Conservation (phyloP, 1,140 invertebrate species). For the Drosophila bifasciata region DNA sequence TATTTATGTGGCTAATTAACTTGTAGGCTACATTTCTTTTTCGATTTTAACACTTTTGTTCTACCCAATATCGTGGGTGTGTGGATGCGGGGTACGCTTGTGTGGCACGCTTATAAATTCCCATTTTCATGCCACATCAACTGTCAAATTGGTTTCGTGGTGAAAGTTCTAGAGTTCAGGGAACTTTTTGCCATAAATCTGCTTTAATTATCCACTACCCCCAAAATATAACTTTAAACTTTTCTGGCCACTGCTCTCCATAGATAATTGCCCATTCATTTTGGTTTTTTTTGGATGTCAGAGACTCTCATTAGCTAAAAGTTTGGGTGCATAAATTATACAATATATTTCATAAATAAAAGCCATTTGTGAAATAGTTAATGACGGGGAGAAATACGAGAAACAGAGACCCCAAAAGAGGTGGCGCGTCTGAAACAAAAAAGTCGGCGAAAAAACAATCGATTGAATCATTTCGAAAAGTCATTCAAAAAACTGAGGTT, state of each 20-base stretch:
- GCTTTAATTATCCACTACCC: slow-evolving; percentile 42
- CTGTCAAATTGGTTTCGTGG: slow-evolving; percentile 59
- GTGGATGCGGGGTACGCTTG: slow-evolving; percentile 7
- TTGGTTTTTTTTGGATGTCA: neutral
- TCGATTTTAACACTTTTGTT: slow-evolving; percentile 77
- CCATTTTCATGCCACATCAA: slow-evolving; percentile 47
- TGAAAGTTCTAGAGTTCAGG: slow-evolving; percentile 63
- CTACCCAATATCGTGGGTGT: slow-evolving; percentile 20
- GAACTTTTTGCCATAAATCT: slow-evolving; percentile 49
- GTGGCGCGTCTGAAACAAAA: slow-evolving; percentile 1
- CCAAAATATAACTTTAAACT: slow-evolving; percentile 10
- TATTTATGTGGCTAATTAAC: slow-evolving; percentile 77
- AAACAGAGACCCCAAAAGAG: too few species aligned
- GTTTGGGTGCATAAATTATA: slow-evolving; percentile 65
- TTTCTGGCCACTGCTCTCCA: slow-evolving; percentile 2
- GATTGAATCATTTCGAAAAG: slow-evolving; percentile 65
- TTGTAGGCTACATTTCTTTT: slow-evolving; percentile 63
- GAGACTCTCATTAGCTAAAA: slow-evolving; percentile 41
- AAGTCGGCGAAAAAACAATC: slow-evolving; percentile 43
- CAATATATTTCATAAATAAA: slow-evolving; percentile 64
- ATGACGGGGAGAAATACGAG: slow-evolving; percentile 13
- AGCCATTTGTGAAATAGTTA: slow-evolving; percentile 43
- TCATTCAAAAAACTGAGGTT: slow-evolving; percentile 51
- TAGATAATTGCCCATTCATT: neutral
- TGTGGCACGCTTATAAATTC: slow-evolving; percentile 68